Conservation (phyloP, 2,797 vertebrate species). For the Chromis chromis region DNA sequence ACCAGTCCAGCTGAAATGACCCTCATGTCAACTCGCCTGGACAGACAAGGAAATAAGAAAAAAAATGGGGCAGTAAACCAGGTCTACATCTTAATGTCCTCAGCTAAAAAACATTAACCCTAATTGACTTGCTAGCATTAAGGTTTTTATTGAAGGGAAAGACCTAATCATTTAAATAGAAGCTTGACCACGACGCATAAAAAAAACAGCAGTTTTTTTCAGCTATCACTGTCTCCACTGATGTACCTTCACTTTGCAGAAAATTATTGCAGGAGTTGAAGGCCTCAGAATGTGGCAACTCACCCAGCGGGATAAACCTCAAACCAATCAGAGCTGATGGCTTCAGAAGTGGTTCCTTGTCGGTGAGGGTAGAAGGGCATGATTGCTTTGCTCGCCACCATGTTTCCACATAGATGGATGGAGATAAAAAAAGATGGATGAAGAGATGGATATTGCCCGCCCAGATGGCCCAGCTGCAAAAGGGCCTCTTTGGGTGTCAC, state of each 20-base stretch:
- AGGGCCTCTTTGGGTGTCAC: constrained; percentile 60
- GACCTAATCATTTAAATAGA: constrained; percentile 33
- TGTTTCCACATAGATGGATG: constrained; percentile 45
- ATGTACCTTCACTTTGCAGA: constrained; percentile 45
- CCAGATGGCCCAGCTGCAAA: constrained; percentile 57
- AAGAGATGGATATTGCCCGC: constrained; percentile 38
- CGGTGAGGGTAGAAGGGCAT: constrained; percentile 29
- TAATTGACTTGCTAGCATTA: constrained; percentile 52
- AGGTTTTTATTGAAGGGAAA: constrained; percentile 39
- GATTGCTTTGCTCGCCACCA: constrained; percentile 49
- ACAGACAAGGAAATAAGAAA: constrained; percentile 38
- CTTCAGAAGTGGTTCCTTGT: constrained; percentile 70
- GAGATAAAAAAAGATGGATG: constrained; percentile 57
- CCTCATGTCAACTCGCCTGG: constrained; percentile 32
- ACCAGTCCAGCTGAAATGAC: constrained; percentile 59
- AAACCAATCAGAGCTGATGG: constrained; percentile 61
- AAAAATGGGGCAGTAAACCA: constrained; percentile 20
- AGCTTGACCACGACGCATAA: constrained; percentile 15
- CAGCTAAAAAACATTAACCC: constrained; percentile 40
- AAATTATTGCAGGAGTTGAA: constrained; percentile 40
- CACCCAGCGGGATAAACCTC: constrained; percentile 53
- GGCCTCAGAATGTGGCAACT: constrained; percentile 40
- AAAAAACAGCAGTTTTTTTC: not conserved
- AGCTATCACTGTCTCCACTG: constrained; percentile 19
- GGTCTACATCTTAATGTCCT: constrained; percentile 16